Evolutionary conservation across 2,888 invertebrate species (phyloP).

Genomic region (Drosophila acutilabella): DNA sequence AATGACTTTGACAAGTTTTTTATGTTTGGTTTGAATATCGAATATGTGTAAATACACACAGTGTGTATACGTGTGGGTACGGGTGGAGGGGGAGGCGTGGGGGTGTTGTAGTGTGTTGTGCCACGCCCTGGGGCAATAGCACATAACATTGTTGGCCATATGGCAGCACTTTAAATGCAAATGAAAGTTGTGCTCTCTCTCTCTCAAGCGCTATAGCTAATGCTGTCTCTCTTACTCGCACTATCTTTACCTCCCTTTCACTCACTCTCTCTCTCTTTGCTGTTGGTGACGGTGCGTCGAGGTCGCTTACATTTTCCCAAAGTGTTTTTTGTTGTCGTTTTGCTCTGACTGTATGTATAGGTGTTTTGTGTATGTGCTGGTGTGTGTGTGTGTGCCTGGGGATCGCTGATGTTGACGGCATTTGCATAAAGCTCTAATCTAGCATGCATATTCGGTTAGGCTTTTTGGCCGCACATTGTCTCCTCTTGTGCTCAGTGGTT

Average conservation of each 20-base stretch:
- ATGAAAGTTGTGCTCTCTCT: slow-evolving; percentile 64
- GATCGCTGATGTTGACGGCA: slow-evolving; percentile 48
- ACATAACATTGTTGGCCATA: slow-evolving; percentile 68
- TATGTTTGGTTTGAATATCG: slow-evolving; percentile 3
- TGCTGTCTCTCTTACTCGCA: slow-evolving; percentile 19
- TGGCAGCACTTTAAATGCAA: slow-evolving; percentile 79
- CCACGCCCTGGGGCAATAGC: slow-evolving; percentile 48
- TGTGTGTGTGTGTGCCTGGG: slow-evolving; percentile 33
- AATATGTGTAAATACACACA: slow-evolving; percentile 4
- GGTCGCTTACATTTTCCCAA: slow-evolving; percentile 74
- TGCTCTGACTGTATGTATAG: slow-evolving; percentile 1
- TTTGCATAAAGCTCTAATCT: slow-evolving; percentile 76
- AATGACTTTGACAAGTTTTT: slow-evolving; percentile 20
- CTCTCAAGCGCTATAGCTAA: slow-evolving; percentile 39
- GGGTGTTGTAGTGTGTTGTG: slow-evolving; percentile 1
- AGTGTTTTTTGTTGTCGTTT: slow-evolving; percentile 58
- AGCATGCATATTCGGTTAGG: slow-evolving; percentile 74
- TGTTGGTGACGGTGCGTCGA: slow-evolving; percentile 64
- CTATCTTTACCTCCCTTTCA: slow-evolving; percentile 45
- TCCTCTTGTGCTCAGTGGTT: slow-evolving; percentile 44
- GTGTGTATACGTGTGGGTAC: slow-evolving; percentile 1
- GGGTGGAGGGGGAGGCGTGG: background rate
- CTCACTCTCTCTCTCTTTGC: slow-evolving; percentile 22
- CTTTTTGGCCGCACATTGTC: slow-evolving; percentile 68
- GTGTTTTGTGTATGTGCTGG: slow-evolving; percentile 15